These are phyloP conservation scores for Galago senegalensis DNA, from an alignment of 2,797 vertebrate species.

Conservation along the genomic window DNA sequence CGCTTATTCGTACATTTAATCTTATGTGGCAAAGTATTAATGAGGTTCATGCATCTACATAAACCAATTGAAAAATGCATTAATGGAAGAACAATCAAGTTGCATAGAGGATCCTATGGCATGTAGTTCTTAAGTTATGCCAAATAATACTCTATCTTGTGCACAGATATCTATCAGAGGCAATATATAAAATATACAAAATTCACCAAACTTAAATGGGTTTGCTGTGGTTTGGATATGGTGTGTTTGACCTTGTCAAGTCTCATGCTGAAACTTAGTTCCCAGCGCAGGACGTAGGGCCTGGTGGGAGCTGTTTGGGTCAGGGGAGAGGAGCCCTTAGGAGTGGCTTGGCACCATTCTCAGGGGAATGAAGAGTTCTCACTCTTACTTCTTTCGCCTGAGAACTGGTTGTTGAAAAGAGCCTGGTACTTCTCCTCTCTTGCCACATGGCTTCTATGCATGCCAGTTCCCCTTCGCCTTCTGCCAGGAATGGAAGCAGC, in stretches of 20 bases:
- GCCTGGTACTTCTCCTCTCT: neutral
- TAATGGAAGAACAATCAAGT: neutral
- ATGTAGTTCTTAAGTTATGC: neutral
- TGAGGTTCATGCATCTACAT: neutral
- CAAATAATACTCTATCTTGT: neutral
- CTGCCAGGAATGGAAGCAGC: neutral
- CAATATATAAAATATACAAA: neutral
- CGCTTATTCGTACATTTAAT: slow-evolving; percentile 11
- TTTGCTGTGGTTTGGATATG: neutral
- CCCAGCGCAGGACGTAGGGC: neutral
- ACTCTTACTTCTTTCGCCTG: neutral
- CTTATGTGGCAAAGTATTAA: neutral
- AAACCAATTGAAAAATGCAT: neutral
- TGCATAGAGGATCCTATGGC: neutral
- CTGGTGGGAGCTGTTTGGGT: neutral
- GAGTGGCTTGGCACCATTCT: neutral
- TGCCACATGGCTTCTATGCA: accelerated
- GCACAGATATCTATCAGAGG: neutral
- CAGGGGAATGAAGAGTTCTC: neutral
- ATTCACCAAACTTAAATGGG: neutral
- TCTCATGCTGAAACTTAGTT: neutral
- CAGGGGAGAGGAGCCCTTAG: neutral
- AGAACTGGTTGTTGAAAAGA: no score
- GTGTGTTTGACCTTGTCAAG: neutral
- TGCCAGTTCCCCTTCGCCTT: neutral